phyloP scores from a whole-genome alignment of 2,797 vertebrate genomes.

The Cuculus canorus region DNA sequence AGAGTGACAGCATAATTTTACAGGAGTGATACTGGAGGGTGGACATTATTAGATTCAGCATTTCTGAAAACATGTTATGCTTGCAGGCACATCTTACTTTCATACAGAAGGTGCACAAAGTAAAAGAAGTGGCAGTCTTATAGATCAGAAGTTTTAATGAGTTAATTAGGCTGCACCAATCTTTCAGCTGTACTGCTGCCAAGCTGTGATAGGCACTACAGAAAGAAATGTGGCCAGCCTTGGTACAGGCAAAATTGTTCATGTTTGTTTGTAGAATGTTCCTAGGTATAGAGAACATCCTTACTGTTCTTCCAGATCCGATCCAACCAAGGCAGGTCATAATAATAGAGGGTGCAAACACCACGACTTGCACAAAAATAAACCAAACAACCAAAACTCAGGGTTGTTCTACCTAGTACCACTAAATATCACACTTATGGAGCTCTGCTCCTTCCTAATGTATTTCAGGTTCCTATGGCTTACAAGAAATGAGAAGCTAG shows the following conservation, averaged over 20 bases:
- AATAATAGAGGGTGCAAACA: not conserved
- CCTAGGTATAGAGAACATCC: not conserved
- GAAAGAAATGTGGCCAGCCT: not conserved
- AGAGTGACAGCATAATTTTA: constrained; percentile 62
- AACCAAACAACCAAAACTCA: too few species aligned
- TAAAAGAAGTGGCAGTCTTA: constrained; percentile 46
- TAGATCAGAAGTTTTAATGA: constrained; percentile 9
- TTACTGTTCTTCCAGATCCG: not conserved
- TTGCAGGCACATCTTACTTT: constrained; percentile 1
- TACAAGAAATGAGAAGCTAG: not conserved
- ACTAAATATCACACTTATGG: not conserved
- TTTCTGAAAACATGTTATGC: constrained; percentile 34
- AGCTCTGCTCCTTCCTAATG: not conserved
- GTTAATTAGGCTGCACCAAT: constrained; percentile 54
- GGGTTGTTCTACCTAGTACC: not conserved
- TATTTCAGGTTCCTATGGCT: not conserved
- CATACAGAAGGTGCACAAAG: constrained; percentile 6
- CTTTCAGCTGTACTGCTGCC: not conserved
- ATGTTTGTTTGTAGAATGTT: not conserved
- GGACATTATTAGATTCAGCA: constrained; percentile 43
- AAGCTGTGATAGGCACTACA: not conserved
- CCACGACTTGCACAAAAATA: not conserved
- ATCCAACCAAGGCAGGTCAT: not conserved
- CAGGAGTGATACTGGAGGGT: not conserved
- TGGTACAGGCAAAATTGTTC: not conserved